Base-by-base conservation (phyloP, 1,140 invertebrate genomes). In the Tetragonula clypearis region DNA sequence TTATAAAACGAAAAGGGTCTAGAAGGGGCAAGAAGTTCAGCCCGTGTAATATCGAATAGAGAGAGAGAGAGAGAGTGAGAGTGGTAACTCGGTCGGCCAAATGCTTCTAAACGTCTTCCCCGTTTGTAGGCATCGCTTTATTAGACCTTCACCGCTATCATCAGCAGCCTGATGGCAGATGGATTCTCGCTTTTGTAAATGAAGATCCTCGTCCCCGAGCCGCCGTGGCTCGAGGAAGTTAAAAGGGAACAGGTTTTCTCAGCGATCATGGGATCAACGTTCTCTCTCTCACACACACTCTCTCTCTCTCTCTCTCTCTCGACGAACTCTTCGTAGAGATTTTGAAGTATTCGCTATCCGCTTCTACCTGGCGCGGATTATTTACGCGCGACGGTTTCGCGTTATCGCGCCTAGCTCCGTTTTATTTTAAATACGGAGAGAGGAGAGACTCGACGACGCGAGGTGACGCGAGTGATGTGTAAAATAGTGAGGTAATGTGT, bases 221-320 rank as follows among this genome's bases (percentile, higher is more conserved):
- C 41, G 41, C 8, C 6, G 17, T 60, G 41, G 60, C 79, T 60
- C 68, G 35, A 60, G 35, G 55, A 60, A 49, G 35, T 73, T 81
- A 81, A 81, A 74, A 53, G n/a, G 41, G 79, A 81, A 81, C 79
- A 62, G 79, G 79, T 81, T 81, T 73, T 30, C 56, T 73, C 35
- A 62, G 6, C n/a, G 79, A 74, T 30, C 30, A 30, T 53, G 69
- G 69, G 71, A 75, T 62, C 58, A 75, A 82, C 41, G n/a, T 75
- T 60, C 69, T 82, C 41, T 21, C 19, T 49, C 41, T 49, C 6
- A n/a, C n/a, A n/a, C n/a, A n/a, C n/a, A n/a, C n/a, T 49, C 41
- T 49, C 30, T 60, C 69, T 82, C 41, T 21, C 19, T 49, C 41
- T 49, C 6, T 49, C 41, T 49, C 30, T 49, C 41, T 49, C 41